A percentile compares a stretch with the other conserved stretches of the same genome.
Evolutionary conservation across 2,113 vertebrate species (phyloP).

Genomic region (Plectropomus leopardus): DNA sequence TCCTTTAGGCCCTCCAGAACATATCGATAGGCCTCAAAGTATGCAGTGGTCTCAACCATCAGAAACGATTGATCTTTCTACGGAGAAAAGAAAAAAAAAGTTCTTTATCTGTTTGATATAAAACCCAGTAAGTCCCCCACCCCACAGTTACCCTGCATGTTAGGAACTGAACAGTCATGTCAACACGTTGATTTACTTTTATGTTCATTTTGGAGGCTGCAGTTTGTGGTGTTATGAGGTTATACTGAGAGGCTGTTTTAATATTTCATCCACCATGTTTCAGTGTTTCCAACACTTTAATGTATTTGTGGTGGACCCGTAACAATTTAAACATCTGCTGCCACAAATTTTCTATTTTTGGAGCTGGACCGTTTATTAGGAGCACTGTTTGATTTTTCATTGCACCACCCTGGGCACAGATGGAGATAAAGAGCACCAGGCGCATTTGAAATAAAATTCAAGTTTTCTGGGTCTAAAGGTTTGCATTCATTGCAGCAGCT

Average conservation of each 20-base stretch:
- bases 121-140: neutral
- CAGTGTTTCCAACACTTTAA: no score
- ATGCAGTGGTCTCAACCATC: conserved; percentile 96
- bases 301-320: no score
- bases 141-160: neutral
- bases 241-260: neutral
- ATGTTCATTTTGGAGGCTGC: neutral
- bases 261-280: neutral
- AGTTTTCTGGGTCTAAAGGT: no score
- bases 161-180: neutral
- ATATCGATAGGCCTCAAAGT: conserved; percentile 95
- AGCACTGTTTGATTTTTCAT: no score
- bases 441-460: no score
- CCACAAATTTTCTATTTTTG: no score
- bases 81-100: accelerated
- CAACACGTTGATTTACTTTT: neutral
- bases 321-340: no score
- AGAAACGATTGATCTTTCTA: conserved; percentile 88
- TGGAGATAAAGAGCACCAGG: no score
- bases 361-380: no score
- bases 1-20: conserved; percentile 93
- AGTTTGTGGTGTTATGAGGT: neutral
- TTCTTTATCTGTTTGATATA: neutral
- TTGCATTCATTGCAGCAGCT: no score
- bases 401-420: no score